Percentiles rank a stretch among this genome's conserved stretches.
These are phyloP conservation scores for Dasypolia templi DNA, from an alignment of 2,888 invertebrate species.

Conservation along the genomic window DNA sequence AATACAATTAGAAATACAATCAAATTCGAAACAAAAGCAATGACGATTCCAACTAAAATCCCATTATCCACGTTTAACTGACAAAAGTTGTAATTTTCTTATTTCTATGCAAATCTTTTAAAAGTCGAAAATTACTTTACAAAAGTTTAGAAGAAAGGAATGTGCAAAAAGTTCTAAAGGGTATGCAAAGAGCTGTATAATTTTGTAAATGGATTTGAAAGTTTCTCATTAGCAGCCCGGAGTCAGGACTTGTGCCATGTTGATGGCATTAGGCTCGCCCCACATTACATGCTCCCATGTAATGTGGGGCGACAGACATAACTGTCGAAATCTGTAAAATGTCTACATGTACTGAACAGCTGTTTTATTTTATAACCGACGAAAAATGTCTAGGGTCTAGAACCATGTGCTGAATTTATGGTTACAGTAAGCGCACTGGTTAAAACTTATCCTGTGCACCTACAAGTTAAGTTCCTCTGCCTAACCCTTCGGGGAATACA, in stretches of 20 bases:
- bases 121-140: constrained; percentile 52
- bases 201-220: constrained; percentile 24
- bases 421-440: no score
- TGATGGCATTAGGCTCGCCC: no score
- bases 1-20: constrained; percentile 3
- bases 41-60: constrained; percentile 14
- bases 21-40: constrained; percentile 25
- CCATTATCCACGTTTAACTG: constrained; percentile 41
- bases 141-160: constrained; percentile 54
- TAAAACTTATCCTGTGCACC: no score
- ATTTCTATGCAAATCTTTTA: constrained; percentile 67
- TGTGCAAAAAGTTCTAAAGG: constrained; percentile 35
- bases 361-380: no score
- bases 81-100: constrained; percentile 62
- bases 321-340: no score
- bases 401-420: no score
- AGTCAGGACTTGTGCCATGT: background rate
- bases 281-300: no score
- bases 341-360: no score
- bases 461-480: no score
- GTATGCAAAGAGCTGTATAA: no score
- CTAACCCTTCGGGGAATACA: background rate
- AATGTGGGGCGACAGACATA: no score
- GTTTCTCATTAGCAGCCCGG: background rate
- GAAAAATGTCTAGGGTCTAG: no score